phyloP scores from a whole-genome alignment of 2,797 vertebrate species.

The Clarias laeviceps region DNA sequence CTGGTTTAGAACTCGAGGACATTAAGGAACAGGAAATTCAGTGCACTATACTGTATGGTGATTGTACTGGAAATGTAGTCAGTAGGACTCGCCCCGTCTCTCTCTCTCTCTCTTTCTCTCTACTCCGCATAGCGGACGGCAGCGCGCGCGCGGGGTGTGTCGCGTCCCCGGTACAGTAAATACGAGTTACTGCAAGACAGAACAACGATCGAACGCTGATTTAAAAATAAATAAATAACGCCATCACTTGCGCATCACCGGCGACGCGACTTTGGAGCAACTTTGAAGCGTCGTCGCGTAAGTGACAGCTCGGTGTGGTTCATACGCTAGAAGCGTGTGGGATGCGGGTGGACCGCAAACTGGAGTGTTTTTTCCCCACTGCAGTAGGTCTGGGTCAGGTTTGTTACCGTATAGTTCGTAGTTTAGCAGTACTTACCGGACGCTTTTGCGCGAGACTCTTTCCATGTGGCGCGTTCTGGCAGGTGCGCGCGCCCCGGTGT shows the following conservation, averaged over 20 bases:
- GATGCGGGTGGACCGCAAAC: not conserved
- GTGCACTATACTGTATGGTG: not conserved
- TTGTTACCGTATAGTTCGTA: not conserved
- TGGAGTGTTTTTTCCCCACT: not conserved
- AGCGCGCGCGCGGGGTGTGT: conserved; percentile 49
- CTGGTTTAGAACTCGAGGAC: not conserved
- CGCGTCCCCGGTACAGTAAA: conserved; percentile 38
- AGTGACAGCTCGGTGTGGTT: conserved; percentile 13
- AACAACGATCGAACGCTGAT: not conserved
- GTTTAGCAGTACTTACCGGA: conserved; percentile 47
- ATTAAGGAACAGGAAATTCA: not conserved
- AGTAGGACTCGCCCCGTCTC: not conserved
- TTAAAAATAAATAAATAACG: not conserved
- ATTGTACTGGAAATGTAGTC: not conserved
- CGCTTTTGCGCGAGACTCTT: not conserved
- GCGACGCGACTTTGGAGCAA: conserved; percentile 9
- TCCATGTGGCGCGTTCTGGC: conserved; percentile 19
- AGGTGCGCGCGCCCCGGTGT: conserved; percentile 27
- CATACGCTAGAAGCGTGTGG: not conserved
- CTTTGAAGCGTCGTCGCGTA: not conserved
- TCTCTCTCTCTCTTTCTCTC: conserved; percentile 4
- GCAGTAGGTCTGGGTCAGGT: conserved; percentile 1
- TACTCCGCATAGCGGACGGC: conserved; percentile 42
- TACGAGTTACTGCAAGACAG: conserved; percentile 36
- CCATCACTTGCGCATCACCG: not conserved